Evolutionary conservation across 1,140 invertebrate genomes (phyloP).

Genomic region (Drosophila ogumai): DNA sequence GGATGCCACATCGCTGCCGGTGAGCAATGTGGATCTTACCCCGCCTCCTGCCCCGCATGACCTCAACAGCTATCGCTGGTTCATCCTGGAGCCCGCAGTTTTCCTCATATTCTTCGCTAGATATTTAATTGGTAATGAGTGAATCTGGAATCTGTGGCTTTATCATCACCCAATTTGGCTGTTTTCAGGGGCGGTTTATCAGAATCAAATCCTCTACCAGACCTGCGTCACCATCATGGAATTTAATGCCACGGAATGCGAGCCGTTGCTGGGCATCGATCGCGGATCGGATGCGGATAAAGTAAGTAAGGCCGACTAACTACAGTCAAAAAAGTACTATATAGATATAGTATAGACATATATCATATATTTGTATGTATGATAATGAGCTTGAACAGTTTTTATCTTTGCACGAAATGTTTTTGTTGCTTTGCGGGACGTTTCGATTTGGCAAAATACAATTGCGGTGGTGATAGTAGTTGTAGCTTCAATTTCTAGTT

Average conservation of each 20-base stretch:
- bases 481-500: not conserved
- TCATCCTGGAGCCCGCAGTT: constrained; percentile 80
- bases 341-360: constrained; percentile 4
- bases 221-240: constrained; percentile 74
- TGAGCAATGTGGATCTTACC: constrained; percentile 19
- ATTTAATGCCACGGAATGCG: constrained; percentile 70
- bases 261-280: constrained; percentile 73
- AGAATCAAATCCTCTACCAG: constrained; percentile 79
- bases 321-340: not conserved
- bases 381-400: constrained; percentile 6
- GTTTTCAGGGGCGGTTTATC: constrained; percentile 79
- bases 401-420: constrained; percentile 12
- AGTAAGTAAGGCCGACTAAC: constrained; percentile 52
- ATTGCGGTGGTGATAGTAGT: constrained; percentile 8
- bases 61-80: constrained; percentile 51
- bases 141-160: not conserved
- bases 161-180: not conserved
- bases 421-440: constrained; percentile 20
- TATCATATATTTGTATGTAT: not conserved
- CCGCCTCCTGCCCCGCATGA: constrained; percentile 8
- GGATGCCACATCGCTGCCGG: constrained; percentile 33
- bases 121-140: constrained; percentile 67
- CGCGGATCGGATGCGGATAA: constrained; percentile 68
- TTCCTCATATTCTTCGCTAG: constrained; percentile 77
- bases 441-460: not conserved